Percentiles rank a stretch among this genome's conserved stretches.
Evolutionary conservation across 2,888 invertebrate species (phyloP).

Genomic region (Eupithecia subfuscata): DNA sequence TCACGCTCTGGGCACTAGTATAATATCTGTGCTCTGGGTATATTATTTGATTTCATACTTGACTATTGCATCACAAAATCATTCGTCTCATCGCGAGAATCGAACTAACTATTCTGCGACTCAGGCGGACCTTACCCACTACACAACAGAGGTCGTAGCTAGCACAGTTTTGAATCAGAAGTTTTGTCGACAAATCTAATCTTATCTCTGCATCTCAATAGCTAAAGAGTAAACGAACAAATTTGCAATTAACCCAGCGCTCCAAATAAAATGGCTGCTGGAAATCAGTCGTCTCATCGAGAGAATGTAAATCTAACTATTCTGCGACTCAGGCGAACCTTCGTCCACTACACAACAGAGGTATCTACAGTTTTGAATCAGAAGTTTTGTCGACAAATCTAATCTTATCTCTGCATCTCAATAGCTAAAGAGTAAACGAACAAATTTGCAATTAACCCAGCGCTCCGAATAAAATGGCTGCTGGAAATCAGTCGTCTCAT

Average conservation of each 20-base stretch:
- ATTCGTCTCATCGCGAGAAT: not conserved
- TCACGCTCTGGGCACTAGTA: too few species aligned
- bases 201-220: not conserved
- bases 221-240: not conserved
- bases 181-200: not conserved
- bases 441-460: constrained; percentile 15
- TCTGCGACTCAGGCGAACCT: too few species aligned
- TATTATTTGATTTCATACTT: too few species aligned
- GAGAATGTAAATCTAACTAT: not conserved
- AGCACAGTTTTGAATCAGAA: not conserved
- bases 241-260: constrained; percentile 12
- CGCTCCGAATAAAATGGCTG: constrained; percentile 25
- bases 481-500: not conserved
- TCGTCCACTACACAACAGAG: too few species aligned
- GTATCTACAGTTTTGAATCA: not conserved
- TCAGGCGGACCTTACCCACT: too few species aligned
- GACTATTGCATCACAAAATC: not conserved
- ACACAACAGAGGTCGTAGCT: too few species aligned
- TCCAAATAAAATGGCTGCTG: constrained; percentile 26
- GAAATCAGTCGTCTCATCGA: constrained; percentile 11
- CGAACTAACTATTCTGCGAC: too few species aligned
- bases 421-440: not conserved
- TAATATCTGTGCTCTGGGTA: too few species aligned
- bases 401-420: not conserved
- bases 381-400: not conserved